phyloP scores from a whole-genome alignment of 2,113 vertebrate genomes.

The Rhipidura dahli region DNA sequence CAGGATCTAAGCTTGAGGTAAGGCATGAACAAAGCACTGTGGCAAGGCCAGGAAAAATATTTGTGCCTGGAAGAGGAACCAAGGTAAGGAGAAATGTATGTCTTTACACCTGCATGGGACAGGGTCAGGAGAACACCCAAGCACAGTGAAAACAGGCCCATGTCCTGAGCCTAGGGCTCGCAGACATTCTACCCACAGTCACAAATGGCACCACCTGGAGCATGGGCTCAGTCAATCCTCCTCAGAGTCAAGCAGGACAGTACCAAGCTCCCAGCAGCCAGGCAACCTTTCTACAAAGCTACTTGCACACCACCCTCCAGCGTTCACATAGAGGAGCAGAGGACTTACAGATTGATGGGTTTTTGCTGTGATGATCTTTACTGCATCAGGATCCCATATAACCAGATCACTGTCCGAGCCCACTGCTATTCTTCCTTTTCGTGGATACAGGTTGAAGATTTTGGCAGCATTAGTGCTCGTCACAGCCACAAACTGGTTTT shows the following conservation, averaged over 20 bases:
- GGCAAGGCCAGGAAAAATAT: neutral
- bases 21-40: neutral
- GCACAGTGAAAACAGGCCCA: neutral
- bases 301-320: accelerated
- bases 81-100: neutral
- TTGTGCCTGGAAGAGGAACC: neutral
- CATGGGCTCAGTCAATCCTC: neutral
- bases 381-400: slow-evolving; percentile 94
- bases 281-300: neutral
- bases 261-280: neutral
- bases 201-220: neutral
- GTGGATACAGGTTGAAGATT: slow-evolving; percentile 96
- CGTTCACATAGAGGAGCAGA: neutral
- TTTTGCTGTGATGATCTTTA: slow-evolving; percentile 94
- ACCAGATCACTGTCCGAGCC: slow-evolving; percentile 94
- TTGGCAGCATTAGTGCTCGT: slow-evolving; percentile 98
- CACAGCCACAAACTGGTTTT: slow-evolving; percentile 97
- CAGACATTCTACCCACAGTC: neutral
- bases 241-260: neutral
- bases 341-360: slow-evolving; percentile 90
- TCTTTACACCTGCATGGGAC: neutral
- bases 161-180: neutral
- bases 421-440: slow-evolving; percentile 94
- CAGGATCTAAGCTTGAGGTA: neutral
- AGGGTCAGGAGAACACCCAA: neutral